Percentiles rank a stretch among this genome's conserved stretches.
Conservation (phyloP, 2,888 invertebrate species). For the Heliconius sara region DNA sequence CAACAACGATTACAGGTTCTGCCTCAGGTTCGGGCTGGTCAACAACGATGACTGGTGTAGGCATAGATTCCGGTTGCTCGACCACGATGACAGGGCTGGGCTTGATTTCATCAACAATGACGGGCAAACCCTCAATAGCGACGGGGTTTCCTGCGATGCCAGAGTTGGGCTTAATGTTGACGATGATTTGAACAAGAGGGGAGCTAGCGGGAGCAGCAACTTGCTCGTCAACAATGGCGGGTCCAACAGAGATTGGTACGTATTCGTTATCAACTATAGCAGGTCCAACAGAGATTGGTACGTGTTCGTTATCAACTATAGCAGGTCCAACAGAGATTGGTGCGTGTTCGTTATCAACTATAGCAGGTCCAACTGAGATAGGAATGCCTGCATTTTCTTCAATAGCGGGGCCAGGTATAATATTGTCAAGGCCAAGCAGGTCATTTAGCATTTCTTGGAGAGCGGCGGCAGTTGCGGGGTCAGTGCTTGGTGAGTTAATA, state of each 20-base stretch:
- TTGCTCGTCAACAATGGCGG: slow-evolving; percentile 45
- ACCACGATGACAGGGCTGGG: slow-evolving; percentile 29
- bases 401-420: slow-evolving; percentile 48
- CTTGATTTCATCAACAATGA: slow-evolving; percentile 22
- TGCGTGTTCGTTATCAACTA: slow-evolving; percentile 35
- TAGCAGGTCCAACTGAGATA: slow-evolving; percentile 46
- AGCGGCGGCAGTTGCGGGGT: slow-evolving; percentile 55
- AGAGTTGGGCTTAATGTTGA: slow-evolving; percentile 46
- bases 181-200: slow-evolving; percentile 52
- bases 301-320: slow-evolving; percentile 36
- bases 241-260: slow-evolving; percentile 35
- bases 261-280: slow-evolving; percentile 42
- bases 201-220: slow-evolving; percentile 44
- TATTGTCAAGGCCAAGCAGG: slow-evolving; percentile 46
- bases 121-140: slow-evolving; percentile 9
- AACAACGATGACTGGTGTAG: slow-evolving; percentile 29
- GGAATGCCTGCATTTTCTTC: slow-evolving; percentile 28
- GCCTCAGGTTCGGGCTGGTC: background rate
- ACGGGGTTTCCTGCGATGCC: slow-evolving; percentile 13
- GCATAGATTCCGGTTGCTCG: slow-evolving; percentile 5
- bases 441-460: slow-evolving; percentile 52
- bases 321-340: slow-evolving; percentile 43
- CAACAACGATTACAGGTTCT: background rate
- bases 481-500: slow-evolving; percentile 57
- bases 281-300: slow-evolving; percentile 39